Evolutionary conservation across 1,140 invertebrate species (phyloP).

Genomic region (Rhagoletis pomonella): DNA sequence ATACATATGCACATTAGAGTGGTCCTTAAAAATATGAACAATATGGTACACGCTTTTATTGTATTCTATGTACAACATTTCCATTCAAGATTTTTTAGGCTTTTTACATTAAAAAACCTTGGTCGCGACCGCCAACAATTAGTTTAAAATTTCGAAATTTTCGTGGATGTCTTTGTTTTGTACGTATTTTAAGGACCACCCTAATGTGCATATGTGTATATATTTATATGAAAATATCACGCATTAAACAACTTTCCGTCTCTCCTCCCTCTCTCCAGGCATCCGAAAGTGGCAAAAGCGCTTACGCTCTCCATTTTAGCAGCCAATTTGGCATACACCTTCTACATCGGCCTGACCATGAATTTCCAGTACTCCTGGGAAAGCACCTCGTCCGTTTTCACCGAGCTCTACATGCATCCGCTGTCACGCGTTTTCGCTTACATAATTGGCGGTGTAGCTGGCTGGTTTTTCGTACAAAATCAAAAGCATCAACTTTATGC

Average conservation of each 20-base stretch:
- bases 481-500: constrained; percentile 15
- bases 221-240: too few species aligned
- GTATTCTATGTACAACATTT: too few species aligned
- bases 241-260: too few species aligned
- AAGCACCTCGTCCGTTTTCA: constrained; percentile 38
- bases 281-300: background rate
- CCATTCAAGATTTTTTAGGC: too few species aligned
- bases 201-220: too few species aligned
- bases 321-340: background rate
- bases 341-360: background rate
- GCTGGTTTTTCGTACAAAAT: constrained; percentile 55
- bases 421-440: constrained; percentile 57
- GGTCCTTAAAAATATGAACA: too few species aligned
- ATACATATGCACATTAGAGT: background rate
- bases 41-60: too few species aligned
- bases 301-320: background rate
- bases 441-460: constrained; percentile 53
- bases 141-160: too few species aligned
- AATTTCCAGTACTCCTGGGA: constrained; percentile 55
- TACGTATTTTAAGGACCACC: too few species aligned
- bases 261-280: background rate
- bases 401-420: constrained; percentile 58
- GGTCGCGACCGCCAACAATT: too few species aligned
- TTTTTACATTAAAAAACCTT: too few species aligned
- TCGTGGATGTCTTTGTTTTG: too few species aligned